Percentiles rank a stretch among this genome's conserved stretches.
Evolutionary conservation across 2,113 vertebrate genomes (phyloP).

Genomic region (Mesoclemmys tuberculata): DNA sequence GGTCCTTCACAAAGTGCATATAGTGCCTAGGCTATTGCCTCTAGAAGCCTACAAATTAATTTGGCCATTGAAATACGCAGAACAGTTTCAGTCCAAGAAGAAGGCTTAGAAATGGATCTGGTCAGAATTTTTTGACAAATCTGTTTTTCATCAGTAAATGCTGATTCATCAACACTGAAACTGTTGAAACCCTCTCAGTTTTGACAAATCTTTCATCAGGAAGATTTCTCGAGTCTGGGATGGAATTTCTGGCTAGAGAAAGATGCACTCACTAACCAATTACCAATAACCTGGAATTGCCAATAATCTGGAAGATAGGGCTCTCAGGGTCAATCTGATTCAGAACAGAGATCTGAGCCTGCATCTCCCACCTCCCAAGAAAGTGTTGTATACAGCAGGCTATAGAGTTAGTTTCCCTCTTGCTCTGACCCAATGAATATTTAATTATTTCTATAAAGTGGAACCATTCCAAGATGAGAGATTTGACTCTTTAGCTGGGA

Average conservation of each 20-base stretch:
- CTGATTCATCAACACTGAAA: not conserved
- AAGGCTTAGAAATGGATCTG: not conserved
- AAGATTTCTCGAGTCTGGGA: not conserved
- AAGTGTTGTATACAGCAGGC: no score
- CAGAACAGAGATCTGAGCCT: no score
- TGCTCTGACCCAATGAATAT: no score
- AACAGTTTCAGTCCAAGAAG: not conserved
- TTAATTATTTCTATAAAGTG: no score
- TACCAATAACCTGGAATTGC: no score
- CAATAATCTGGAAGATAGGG: not conserved
- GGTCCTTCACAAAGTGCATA: not conserved
- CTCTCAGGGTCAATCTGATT: no score
- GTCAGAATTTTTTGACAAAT: not conserved
- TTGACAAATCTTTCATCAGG: not conserved
- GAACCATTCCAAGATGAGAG: no score
- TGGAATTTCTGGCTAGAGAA: not conserved
- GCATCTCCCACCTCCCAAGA: no score
- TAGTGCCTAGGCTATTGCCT: not conserved
- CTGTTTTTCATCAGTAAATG: not conserved
- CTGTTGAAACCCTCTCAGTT: not conserved
- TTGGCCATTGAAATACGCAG: not conserved
- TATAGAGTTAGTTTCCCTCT: no score
- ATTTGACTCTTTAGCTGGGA: no score
- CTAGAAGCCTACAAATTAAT: not conserved
- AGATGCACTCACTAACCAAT: no score